These are phyloP conservation scores for Tetraodon nigroviridis DNA, from an alignment of 2,113 vertebrate species.

Conservation along the genomic window DNA sequence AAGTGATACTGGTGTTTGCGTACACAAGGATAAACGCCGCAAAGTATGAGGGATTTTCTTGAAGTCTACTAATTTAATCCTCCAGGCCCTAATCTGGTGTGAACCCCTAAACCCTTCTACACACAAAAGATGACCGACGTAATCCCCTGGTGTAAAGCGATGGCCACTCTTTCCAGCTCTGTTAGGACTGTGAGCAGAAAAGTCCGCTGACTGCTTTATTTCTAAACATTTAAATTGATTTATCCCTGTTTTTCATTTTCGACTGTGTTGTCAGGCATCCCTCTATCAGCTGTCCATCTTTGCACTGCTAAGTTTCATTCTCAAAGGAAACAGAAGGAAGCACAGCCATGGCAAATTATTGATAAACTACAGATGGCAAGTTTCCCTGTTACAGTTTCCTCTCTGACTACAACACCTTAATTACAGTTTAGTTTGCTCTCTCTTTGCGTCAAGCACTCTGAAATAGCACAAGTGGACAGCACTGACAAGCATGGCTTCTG, in stretches of 20 bases:
- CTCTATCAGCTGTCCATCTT: conserved; percentile 21
- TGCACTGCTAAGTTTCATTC: neutral
- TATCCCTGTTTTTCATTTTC: conserved; percentile 6
- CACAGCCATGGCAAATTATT: conserved; percentile 1
- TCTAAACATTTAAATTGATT: conserved; percentile 15
- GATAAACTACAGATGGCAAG: conserved; percentile 5
- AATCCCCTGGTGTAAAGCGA: conserved; percentile 56
- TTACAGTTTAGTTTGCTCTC: conserved; percentile 19
- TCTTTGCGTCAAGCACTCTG: conserved; percentile 14
- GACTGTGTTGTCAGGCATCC: conserved; percentile 28
- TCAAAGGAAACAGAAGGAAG: neutral
- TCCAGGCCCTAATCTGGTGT: conserved; percentile 67
- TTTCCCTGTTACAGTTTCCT: neutral
- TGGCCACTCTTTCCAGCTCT: conserved; percentile 45
- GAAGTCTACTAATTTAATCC: conserved; percentile 74
- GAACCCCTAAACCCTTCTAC: conserved; percentile 68
- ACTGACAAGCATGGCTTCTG: conserved; percentile 68
- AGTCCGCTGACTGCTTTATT: conserved; percentile 17
- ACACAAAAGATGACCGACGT: conserved; percentile 63
- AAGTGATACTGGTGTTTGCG: conserved; percentile 55
- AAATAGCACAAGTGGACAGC: conserved; percentile 22
- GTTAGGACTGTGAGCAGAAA: conserved; percentile 9
- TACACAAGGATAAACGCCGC: conserved; percentile 52
- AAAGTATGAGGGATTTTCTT: conserved; percentile 64
- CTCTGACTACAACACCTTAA: neutral